A percentile compares a stretch with the other conserved stretches of the same genome.
Evolutionary conservation across 1,140 invertebrate species (phyloP).

Genomic region (Conus betulinus): DNA sequence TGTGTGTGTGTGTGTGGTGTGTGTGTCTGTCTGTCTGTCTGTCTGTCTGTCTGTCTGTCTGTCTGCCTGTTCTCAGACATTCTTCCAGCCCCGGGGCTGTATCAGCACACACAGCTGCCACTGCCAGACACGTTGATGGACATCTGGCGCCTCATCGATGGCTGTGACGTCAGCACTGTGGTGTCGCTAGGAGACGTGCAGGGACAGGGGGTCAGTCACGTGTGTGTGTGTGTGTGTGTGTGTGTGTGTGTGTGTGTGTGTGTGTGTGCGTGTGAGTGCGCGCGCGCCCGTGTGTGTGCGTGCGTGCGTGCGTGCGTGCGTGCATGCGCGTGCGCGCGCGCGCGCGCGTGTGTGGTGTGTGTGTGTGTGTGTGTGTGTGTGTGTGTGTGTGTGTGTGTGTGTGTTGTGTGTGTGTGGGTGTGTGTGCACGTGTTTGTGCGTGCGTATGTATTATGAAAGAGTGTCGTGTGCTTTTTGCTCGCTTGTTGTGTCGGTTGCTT

Average conservation of each 20-base stretch:
- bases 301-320: too few relatives aligned
- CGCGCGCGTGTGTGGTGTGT: too few relatives aligned
- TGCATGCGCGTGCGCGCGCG: too few relatives aligned
- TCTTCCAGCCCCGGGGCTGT: conserved; percentile 47
- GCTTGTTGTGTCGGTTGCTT: too few relatives aligned
- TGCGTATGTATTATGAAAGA: not conserved
- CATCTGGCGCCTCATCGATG: conserved; percentile 68
- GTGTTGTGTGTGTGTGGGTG: not conserved
- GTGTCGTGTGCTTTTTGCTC: too few relatives aligned
- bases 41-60: not conserved
- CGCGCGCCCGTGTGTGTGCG: too few relatives aligned
- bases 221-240: not conserved
- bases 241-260: conserved; percentile 14
- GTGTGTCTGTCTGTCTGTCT: not conserved
- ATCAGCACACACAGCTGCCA: conserved; percentile 68
- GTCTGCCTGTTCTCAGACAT: conserved; percentile 27
- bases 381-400: too few relatives aligned
- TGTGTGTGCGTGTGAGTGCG: too few relatives aligned
- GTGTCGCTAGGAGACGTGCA: conserved; percentile 34
- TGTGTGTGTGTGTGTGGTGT: too few relatives aligned
- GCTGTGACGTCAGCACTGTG: conserved; percentile 58
- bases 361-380: not conserved
- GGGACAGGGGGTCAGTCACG: not conserved
- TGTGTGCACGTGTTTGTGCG: not conserved
- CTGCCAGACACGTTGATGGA: conserved; percentile 63